Conservation (phyloP, 2,888 invertebrate species). For the Nezara viridula region DNA sequence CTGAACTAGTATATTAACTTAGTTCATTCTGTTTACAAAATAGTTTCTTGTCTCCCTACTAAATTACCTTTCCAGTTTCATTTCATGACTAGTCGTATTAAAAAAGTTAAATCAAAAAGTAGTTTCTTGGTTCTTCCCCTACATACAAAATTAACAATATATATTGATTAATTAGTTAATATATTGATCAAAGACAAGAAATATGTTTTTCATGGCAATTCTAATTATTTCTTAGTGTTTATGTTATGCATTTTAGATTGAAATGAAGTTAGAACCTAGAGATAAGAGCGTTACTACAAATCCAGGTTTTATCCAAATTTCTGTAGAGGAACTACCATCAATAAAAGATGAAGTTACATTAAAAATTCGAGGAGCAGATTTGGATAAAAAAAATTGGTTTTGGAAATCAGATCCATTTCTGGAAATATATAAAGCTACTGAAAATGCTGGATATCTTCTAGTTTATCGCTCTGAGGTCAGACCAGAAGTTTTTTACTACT, state of each 20-base stretch:
- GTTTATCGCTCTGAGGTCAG: constrained; percentile 73
- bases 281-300: constrained; percentile 64
- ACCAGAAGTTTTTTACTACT: background rate
- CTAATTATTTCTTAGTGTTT: background rate
- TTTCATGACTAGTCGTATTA: too few species aligned
- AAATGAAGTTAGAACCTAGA: constrained; percentile 66
- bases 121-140: background rate
- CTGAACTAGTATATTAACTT: too few species aligned
- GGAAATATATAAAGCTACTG: constrained; percentile 69
- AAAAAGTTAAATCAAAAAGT: too few species aligned
- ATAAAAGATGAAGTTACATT: constrained; percentile 68
- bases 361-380: constrained; percentile 68
- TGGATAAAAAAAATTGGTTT: constrained; percentile 69
- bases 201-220: background rate
- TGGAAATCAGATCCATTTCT: constrained; percentile 69
- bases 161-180: background rate
- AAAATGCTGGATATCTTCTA: constrained; percentile 69
- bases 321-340: constrained; percentile 68
- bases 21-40: too few species aligned
- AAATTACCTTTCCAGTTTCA: too few species aligned
- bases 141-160: background rate
- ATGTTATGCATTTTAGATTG: constrained; percentile 41
- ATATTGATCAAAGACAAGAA: background rate
- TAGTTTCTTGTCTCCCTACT: too few species aligned
- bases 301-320: constrained; percentile 66